Evolutionary conservation across 2,888 invertebrate genomes (phyloP), one percentile per base, ranked within the genome.

Genomic region (Eutolmus rufibarbis): DNA sequence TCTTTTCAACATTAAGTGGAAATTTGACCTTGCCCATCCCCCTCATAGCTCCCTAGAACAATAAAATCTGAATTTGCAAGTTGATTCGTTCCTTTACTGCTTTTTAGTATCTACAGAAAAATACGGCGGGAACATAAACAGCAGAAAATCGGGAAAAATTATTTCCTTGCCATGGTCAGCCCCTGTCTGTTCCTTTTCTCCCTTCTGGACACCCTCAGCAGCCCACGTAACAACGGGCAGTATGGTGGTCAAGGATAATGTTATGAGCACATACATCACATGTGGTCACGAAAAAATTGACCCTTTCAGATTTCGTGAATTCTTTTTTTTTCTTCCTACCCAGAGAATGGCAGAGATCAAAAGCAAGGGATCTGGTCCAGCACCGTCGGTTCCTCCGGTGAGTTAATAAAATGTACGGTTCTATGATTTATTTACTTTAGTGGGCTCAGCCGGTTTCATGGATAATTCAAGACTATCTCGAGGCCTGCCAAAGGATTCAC

Each of bases 361-460:
- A 82, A 82, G 37, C 5, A 19, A 66, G 34, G 57, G 16, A 23
- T 66, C 23, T 23, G 66, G 66, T 12, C 23, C 66, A 12, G 19
- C 28, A 66, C 66, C 37, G 28, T 19, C 31, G 19, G 19, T 19
- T 28, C 37, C 43, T 46, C 43, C 56, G 31, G 66, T 66, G 57
- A 82, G 37, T 66, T 37, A 66, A 37, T 57, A 82, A 82, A 82
- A 57, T 82, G 57, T 82, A 57, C 12, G 37, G 43, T 46, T 31
- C 16, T 74, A 74, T 85, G 85, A 85, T 85, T 85, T 85, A 85
- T 85, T 74, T 85, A 74, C 19, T 76, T 28, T 40, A 74, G 74
- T 74, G 46, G 37, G 85, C 31, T 66, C 46, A 43, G 28, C 31
- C n/a, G 46, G 51, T 46, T 85, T 85, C 74, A 74, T 74, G 46